These are phyloP conservation scores for Girardinus metallicus DNA, from an alignment of 2,797 vertebrate genomes.

Conservation along the genomic window DNA sequence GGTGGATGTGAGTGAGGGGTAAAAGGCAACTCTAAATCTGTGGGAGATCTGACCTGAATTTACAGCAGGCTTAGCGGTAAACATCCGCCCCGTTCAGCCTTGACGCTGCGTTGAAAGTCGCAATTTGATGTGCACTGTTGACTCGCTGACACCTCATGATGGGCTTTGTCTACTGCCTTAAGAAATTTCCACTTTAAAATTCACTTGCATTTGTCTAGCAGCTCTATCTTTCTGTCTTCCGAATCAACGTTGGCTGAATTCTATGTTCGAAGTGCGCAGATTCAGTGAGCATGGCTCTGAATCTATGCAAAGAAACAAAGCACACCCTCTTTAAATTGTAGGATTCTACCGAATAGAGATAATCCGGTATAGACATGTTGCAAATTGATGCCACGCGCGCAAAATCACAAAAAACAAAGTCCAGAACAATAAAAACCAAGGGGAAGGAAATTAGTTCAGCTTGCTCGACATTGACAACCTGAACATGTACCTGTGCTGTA, in stretches of 20 bases:
- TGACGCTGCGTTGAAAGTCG: conserved; percentile 31
- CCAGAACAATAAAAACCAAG: too few relatives aligned
- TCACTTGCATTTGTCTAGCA: conserved; percentile 12
- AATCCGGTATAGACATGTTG: background rate
- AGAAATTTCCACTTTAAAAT: background rate
- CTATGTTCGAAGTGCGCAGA: too few relatives aligned
- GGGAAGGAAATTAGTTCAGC: too few relatives aligned
- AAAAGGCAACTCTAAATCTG: conserved; percentile 33
- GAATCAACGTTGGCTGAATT: background rate
- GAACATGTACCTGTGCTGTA: too few relatives aligned
- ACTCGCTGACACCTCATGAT: conserved; percentile 30
- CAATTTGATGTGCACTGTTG: conserved; percentile 20
- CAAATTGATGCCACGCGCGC: too few relatives aligned
- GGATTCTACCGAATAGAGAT: background rate
- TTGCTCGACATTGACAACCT: too few relatives aligned
- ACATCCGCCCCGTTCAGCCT: conserved; percentile 38
- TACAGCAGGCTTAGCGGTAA: conserved; percentile 47
- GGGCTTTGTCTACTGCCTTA: conserved; percentile 29
- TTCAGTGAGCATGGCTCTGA: too few relatives aligned
- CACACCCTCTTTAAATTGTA: too few relatives aligned
- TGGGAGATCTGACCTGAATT: conserved; percentile 53
- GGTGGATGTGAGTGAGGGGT: background rate
- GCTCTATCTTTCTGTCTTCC: background rate
- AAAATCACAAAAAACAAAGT: too few relatives aligned
- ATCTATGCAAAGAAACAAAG: too few relatives aligned